Evolutionary conservation across 2,888 invertebrate species (phyloP), one percentile per base, ranked within the genome.

Genomic region (Phragmatobia fuliginosa): DNA sequence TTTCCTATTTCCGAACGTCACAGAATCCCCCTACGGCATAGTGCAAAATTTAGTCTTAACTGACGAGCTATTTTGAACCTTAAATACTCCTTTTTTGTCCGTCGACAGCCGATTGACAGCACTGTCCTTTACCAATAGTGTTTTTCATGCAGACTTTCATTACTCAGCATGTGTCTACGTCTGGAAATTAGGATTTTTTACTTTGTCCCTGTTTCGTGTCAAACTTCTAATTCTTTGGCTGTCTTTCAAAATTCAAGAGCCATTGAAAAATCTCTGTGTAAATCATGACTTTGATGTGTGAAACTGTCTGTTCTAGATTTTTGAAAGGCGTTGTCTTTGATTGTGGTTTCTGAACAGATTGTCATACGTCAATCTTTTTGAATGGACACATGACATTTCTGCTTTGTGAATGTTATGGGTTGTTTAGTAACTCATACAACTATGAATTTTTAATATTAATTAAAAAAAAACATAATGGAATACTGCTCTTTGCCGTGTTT

Each of bases 131-230:
- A 81, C 83, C 80, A 81, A 75, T 84, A 84, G 85, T 83, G 83
- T 88, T 87, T 86, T 82, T 81, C 78, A 85, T 84, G 83, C 85
- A 89, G 85, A 86, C 88, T 83, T 81, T 87, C 89, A 90, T 90
- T 91, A 91, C 89, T 86, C 83, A 85, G 88, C 90, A 88, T 83
- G 79, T 90, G 90, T 91, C 81, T 72, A 83, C 36, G 86, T 85
- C 86, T 78, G 75, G 70, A 74, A 75, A 78, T 81, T 81, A 82
- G 74, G 82, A 85, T 85, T 87, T 87, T 85, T 82, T 72, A 68
- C 77, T 76, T 74, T 75, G 49, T 33, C 67, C 71, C 72, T 78
- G 81, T 78, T 72, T 76, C 63, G 32, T 68, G 77, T 75, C 72
- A 56, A 56, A 63, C 56, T 67, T 66, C 67, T 75, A 63, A 68